Base-by-base conservation (phyloP, 2,888 invertebrate genomes). In the Panopea generosa region DNA sequence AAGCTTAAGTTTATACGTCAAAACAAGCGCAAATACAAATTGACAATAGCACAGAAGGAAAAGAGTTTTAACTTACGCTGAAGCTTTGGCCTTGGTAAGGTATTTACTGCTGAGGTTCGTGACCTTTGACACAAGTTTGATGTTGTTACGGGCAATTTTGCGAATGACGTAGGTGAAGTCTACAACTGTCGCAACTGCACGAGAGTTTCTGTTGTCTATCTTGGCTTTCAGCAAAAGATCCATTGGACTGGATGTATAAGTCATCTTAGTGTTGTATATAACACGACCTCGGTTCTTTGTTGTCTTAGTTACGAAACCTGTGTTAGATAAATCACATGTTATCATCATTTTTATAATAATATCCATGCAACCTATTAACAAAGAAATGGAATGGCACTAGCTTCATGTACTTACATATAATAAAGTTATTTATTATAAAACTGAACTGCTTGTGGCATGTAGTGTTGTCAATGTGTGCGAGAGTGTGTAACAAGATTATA, bases 91-190 rank as follows among this genome's bases (percentile, higher is more conserved):
- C 56, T 83, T 84, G 18, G 69, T 81, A n/a, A 83, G 68, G 6
- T 80, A 63, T 40, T 71, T 80, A 33, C 84, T 84, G 55, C 77
- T 84, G 4, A 77, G 66, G 55, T 86, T 77, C 16, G 59, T 83
- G 16, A 86, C 57, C 55, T 88, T 88, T 29, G 77, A 82, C 26
- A 73, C 81, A 20, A 88, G 53, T 9, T 78, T 79, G 20, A 87
- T 59, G 62, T 77, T 84, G 70, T 86, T 81, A 18, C 84, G 74
- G 9, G 68, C 70, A 26, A 82, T 68, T 16, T 71, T 66, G 26
- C 83, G 84, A 16, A 86, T 78, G 38, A 77, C 66, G 57, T 86
- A 87, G 20, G 74, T 71, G 9, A 86, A n/a, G 7, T 67, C 73
- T 18, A 83, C 57, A 22, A 81, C 74, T 0, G 75, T 77, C 1